Evolutionary conservation across 2,888 invertebrate species (phyloP).

Genomic region (Scaptomyza caliginosa): DNA sequence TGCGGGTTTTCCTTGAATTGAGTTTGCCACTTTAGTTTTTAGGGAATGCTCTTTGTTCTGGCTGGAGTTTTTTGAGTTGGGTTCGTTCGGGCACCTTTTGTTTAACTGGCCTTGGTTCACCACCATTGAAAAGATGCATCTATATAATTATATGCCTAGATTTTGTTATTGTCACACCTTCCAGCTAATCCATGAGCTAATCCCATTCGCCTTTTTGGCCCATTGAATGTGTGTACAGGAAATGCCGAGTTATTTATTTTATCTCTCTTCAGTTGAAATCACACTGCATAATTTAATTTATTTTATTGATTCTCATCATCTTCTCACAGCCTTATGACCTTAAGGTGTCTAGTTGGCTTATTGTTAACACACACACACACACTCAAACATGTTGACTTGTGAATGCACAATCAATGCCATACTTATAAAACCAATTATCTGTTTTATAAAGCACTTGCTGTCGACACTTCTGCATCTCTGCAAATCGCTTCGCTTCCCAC

Average conservation of each 20-base stretch:
- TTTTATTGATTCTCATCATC: background rate
- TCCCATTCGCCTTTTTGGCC: background rate
- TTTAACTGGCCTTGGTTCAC: conserved; percentile 29
- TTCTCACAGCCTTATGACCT: conserved; percentile 16
- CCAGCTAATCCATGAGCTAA: background rate
- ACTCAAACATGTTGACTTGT: conserved; percentile 5
- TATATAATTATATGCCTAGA: conserved; percentile 44
- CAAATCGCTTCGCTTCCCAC: conserved; percentile 48
- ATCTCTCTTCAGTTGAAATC: background rate
- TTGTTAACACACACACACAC: background rate
- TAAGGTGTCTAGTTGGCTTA: background rate
- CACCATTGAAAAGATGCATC: conserved; percentile 35
- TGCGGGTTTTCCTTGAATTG: conserved; percentile 57
- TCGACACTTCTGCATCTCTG: conserved; percentile 44
- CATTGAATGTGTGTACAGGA: background rate
- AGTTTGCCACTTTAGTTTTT: conserved; percentile 57
- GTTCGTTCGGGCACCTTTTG: conserved; percentile 41
- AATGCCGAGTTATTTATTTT: background rate
- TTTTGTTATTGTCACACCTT: conserved; percentile 5
- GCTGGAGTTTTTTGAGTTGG: conserved; percentile 42
- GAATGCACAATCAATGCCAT: conserved; percentile 32
- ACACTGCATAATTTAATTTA: background rate
- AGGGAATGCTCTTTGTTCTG: conserved; percentile 54
- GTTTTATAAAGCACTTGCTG: conserved; percentile 47
- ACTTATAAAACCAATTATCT: conserved; percentile 46